phyloP scores from a whole-genome alignment of 2,113 vertebrate species.

The Elanoides forficatus region DNA sequence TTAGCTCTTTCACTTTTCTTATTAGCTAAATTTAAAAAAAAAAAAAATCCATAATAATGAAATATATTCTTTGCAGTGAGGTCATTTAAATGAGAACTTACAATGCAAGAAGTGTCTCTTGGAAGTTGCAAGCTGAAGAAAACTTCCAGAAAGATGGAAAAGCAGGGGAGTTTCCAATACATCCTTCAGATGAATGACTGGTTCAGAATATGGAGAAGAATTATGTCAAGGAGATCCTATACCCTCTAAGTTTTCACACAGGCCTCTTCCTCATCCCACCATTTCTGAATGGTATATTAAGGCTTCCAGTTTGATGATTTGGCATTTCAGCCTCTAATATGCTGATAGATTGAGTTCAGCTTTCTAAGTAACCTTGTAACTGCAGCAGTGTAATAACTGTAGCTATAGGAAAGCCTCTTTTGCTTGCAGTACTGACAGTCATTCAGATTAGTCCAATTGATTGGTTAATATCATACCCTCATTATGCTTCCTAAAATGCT shows the following conservation, averaged over 20 bases:
- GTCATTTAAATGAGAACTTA: not conserved
- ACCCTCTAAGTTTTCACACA: not conserved
- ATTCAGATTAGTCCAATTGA: constrained; percentile 17
- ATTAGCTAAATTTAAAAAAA: not conserved
- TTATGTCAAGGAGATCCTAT: not conserved
- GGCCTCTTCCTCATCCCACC: not conserved
- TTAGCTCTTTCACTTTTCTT: not conserved
- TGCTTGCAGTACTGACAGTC: not conserved
- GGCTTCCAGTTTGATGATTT: not conserved
- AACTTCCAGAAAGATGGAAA: not conserved
- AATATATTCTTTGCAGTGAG: not conserved
- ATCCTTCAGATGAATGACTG: not conserved
- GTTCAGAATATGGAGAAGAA: not conserved
- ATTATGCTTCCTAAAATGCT: constrained; percentile 15
- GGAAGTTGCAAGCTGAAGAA: not conserved
- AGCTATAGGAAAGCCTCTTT: not conserved
- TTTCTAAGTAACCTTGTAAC: constrained; percentile 44
- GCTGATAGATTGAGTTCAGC: constrained; percentile 9
- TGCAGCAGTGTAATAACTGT: not conserved
- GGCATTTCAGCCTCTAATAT: not conserved
- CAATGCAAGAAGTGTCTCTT: not conserved
- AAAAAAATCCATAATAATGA: not conserved
- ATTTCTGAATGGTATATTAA: not conserved
- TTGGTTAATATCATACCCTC: constrained; percentile 14
- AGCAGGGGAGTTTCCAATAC: not conserved